Base-by-base conservation (phyloP, 2,888 invertebrate genomes). In the Isotomurus palustris region DNA sequence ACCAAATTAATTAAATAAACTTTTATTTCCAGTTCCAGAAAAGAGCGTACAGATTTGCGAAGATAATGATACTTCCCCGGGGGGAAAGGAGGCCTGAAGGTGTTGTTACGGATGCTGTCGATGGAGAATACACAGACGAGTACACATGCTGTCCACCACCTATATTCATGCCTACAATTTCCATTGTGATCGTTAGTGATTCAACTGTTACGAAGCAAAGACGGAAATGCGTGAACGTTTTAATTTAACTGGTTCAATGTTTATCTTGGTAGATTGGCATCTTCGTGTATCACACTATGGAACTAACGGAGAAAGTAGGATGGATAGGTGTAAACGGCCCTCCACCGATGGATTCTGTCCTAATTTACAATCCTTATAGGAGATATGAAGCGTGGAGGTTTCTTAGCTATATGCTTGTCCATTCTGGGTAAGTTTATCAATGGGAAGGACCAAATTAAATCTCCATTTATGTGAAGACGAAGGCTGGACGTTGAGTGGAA, bases 341-440 rank as follows among this genome's bases (percentile, higher is more conserved):
- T 29, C 91, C 93, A 0, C 89, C 92, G 0, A 83, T 88, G 38
- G 86, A 89, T 10, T 84, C 84, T 52, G 76, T 86, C 2, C 85
- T 94, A 69, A 91, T 96, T 66, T 95, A 94, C 76, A 85, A 91
- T 78, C 96, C 96, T 0, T 81, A 84, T 62, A 83, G 84, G 72
- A 82, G 95, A 60, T 81, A 85, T 53, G 88, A 99, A 77, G 87
- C 85, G 1, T 97, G 97, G 97, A 80, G 97, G 71, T 97, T 86
- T 75, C 72, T 94, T 47, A 88, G 91, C 1, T 99, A 99, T 74
- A 95, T 95, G 92, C 86, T 96, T 74, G 91, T 96, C 24, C 96
- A 96, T 76, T 87, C 91, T 62, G 93, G 93, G 87, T 88, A 74
- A 80, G 83, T 73, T 17, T 49, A 32, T 38, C 24, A 35, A 38